Base-by-base conservation (phyloP, 2,113 vertebrate species). In the Myodes glareolus region DNA sequence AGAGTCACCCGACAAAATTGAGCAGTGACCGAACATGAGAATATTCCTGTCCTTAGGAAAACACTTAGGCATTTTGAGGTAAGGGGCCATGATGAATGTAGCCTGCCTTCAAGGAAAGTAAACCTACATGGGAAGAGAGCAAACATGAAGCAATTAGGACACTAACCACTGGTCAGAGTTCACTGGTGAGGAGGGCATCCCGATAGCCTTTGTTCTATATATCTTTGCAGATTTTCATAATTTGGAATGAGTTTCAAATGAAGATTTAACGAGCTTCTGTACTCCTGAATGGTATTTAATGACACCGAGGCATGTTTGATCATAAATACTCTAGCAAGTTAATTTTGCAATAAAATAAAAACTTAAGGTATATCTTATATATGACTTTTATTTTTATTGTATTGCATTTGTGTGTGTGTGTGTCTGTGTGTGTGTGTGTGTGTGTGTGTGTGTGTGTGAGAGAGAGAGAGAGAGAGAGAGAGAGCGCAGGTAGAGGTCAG, bases 311-410 rank as follows among this genome's bases (percentile, higher is more conserved):
- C 42, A 65, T 36, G 27, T 52, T 87, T 42, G 67, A 39, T 9
- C 39, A 14, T 90, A 73, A 84, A 87, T 93, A 68, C n/a, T 77
- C 73, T 45, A 39, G 55, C 52, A 90, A n/a, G 19, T 94, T 86
- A 90, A 88, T 78, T 84, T 78, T 82, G 45, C 84, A 55, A 90
- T 87, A 80, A 90, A 67, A 73, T 31, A 94, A 90, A 88, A 52
- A 61, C 27, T 58, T 31, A 50, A 52, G 42, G 45, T 42, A 65
- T 45, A 45, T 12, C 9, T 85, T 85, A 9, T 33, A 21, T 33
- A 67, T 0, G 1, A 45, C 19, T 17, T 45, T 85, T 45, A 45
- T 33, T 85, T 84, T 63, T 84, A 84, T 85, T 42, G 55, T 58
- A 58, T 21, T 58, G 19, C 21, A 58, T 58, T 58, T 58, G 17